These are phyloP conservation scores for Drosophila tani DNA, from an alignment of 1,140 invertebrate species.

Conservation along the genomic window DNA sequence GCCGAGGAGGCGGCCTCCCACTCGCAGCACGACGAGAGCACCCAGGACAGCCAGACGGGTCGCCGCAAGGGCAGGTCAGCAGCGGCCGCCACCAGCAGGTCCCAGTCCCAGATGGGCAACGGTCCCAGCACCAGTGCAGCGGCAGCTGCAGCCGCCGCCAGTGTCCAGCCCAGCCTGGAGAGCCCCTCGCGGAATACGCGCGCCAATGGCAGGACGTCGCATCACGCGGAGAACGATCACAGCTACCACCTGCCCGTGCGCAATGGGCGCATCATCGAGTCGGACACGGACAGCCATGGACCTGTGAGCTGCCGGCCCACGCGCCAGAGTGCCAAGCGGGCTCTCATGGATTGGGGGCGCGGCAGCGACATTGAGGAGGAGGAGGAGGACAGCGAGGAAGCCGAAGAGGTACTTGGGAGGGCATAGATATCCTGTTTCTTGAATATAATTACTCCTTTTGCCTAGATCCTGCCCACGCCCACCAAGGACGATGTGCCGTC, in stretches of 20 bases:
- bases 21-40: constrained; percentile 76
- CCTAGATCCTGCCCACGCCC: constrained; percentile 82
- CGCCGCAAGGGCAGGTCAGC: constrained; percentile 62
- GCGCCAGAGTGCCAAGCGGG: constrained; percentile 71
- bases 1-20: constrained; percentile 58
- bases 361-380: constrained; percentile 76
- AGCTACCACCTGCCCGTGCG: constrained; percentile 81
- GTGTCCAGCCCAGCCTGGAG: constrained; percentile 36
- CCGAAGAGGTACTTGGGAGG: constrained; percentile 56
- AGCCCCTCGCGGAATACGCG: constrained; percentile 75
- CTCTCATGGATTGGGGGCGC: constrained; percentile 71
- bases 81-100: constrained; percentile 7
- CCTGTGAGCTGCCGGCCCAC: constrained; percentile 63
- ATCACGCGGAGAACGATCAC: constrained; percentile 78
- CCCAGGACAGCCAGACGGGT: constrained; percentile 69
- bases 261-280: constrained; percentile 76
- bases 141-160: constrained; percentile 43
- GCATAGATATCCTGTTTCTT: no score
- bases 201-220: constrained; percentile 54
- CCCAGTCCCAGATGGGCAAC: constrained; percentile 41
- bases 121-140: constrained; percentile 68
- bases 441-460: not conserved
- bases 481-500: constrained; percentile 79
- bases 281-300: constrained; percentile 76
- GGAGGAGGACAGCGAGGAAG: constrained; percentile 73